These are phyloP conservation scores for Oeneis ivallda DNA, from an alignment of 2,888 invertebrate species.

Conservation along the genomic window DNA sequence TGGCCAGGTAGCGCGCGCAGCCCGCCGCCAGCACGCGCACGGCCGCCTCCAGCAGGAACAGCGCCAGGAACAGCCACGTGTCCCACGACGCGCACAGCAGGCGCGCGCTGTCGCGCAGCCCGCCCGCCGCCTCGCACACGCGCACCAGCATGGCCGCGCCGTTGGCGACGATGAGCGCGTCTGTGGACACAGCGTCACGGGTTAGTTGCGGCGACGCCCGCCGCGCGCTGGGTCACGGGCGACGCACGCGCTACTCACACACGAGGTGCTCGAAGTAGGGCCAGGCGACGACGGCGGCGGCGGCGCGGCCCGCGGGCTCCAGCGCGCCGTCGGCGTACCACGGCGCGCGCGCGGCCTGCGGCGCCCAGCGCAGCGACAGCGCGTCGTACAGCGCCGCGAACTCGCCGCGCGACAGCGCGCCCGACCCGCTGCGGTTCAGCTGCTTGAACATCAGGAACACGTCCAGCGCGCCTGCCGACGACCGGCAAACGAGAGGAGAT, in stretches of 20 bases:
- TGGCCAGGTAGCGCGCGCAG: slow-evolving; percentile 86
- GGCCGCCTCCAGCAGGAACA: slow-evolving; percentile 88
- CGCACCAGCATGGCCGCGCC: slow-evolving; percentile 88
- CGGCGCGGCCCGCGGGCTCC: slow-evolving; percentile 83
- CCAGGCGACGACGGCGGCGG: slow-evolving; percentile 84
- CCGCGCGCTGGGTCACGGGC: not conserved
- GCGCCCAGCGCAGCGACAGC: slow-evolving; percentile 87
- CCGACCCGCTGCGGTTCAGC: slow-evolving; percentile 85
- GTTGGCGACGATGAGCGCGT: slow-evolving; percentile 87
- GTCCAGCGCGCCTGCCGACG: slow-evolving; percentile 83
- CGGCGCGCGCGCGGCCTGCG: slow-evolving; percentile 85
- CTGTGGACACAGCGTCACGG: slow-evolving; percentile 65
- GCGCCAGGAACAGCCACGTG: slow-evolving; percentile 87
- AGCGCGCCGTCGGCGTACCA: slow-evolving; percentile 85
- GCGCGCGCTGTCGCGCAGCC: slow-evolving; percentile 83
- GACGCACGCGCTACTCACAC: slow-evolving; percentile 78
- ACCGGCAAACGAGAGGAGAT: too few relatives aligned
- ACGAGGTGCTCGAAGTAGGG: slow-evolving; percentile 87
- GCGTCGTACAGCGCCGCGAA: slow-evolving; percentile 85
- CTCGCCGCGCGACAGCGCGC: slow-evolving; percentile 86
- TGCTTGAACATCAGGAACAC: slow-evolving; percentile 91
- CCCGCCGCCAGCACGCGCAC: slow-evolving; percentile 89
- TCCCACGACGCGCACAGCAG: slow-evolving; percentile 89
- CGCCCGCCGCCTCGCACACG: slow-evolving; percentile 83
- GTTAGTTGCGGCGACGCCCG: not conserved